These are phyloP conservation scores for Pelvicachromis taeniatus DNA, from an alignment of 2,113 vertebrate genomes.

Conservation along the genomic window DNA sequence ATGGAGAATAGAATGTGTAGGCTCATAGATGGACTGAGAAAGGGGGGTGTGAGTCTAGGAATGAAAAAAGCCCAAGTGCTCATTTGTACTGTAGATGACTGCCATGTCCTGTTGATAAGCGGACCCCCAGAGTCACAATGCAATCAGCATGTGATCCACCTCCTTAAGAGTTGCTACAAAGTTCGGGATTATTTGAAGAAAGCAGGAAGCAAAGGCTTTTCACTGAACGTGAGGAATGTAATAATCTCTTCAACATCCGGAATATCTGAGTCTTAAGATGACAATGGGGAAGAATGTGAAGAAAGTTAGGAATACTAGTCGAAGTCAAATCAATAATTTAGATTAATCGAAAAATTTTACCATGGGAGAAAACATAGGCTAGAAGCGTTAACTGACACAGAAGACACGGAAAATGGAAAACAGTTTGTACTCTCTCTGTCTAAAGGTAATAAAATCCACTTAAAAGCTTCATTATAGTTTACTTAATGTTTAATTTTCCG, in stretches of 20 bases:
- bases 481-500: neutral
- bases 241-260: constrained; percentile 48
- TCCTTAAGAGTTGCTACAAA: constrained; percentile 32
- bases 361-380: neutral
- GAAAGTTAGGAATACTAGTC: neutral
- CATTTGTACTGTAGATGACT: constrained; percentile 52
- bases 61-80: neutral
- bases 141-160: constrained; percentile 49
- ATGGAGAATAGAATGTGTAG: constrained; percentile 59
- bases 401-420: neutral
- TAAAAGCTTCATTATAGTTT: neutral
- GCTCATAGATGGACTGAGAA: neutral
- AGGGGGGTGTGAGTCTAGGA: neutral
- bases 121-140: constrained; percentile 28
- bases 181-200: constrained; percentile 49
- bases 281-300: neutral
- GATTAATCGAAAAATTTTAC: accelerated
- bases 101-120: constrained; percentile 37
- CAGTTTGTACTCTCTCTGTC: neutral
- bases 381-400: neutral
- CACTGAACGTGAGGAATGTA: constrained; percentile 57
- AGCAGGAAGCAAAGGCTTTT: constrained; percentile 43
- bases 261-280: neutral
- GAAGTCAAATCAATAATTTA: neutral
- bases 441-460: neutral